Evolutionary conservation across 2,888 invertebrate genomes (phyloP), one percentile per base, ranked within the genome.

Genomic region (Octonoba sinensis): DNA sequence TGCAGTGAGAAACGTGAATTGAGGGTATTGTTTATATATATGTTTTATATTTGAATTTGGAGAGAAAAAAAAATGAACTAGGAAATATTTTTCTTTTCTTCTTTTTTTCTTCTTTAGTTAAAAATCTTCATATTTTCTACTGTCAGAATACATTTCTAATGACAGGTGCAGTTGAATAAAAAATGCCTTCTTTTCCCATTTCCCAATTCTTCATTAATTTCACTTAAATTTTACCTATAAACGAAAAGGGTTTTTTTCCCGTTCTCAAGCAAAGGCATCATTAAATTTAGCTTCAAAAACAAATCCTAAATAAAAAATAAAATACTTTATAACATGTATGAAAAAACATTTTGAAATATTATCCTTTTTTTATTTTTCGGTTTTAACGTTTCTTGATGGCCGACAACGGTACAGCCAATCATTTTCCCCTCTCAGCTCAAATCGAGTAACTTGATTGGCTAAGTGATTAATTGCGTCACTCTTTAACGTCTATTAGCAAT

Each of bases 401-500:
- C n/a, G 64, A 70, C 70, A 54, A 16, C 44, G 22, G 16, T 56
- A 47, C 49, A 72, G 46, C 71, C 71, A 65, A 72, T 72, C 72
- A 66, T 51, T 64, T 72, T 44, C 15, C 27, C 46, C 60, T 6
- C 44, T 22, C 46, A 44, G 22, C 60, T 44, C 44, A 27, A 65
- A 24, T 59, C 59, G 18, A 54, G 79, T 62, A 79, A 59, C 66
- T 46, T 69, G 73, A 74, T 74, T 74, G 73, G 74, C 47, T 81
- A 81, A 81, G 74, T 69, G 74, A 81, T 81, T 81, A 81, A 81
- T 74, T 74, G 64, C 57, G 49, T 69, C 67, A 69, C 67, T 81
- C 69, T 64, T 64, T 69, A 74, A 69, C 54, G 69, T 69, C 73
- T 74, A 81, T 81, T 81, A 81, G 69, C 57, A 27, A 74, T 57